These are phyloP conservation scores for Sarcophaga carnaria DNA, from an alignment of 2,888 invertebrate genomes.

Conservation along the genomic window DNA sequence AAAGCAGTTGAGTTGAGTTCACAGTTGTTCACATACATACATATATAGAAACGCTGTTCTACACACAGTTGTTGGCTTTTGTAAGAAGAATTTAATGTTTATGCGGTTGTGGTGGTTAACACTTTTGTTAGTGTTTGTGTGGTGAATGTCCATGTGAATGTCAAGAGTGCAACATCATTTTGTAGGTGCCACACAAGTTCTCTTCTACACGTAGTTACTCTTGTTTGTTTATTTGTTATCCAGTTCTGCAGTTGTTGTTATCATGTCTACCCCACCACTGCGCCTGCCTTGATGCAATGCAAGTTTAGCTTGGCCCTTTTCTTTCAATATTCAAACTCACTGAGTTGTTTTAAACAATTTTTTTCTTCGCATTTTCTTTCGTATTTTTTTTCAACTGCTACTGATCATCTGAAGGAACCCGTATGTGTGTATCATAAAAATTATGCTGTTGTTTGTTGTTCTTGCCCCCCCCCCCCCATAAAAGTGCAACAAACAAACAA, in stretches of 20 bases:
- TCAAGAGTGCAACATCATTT: constrained; percentile 50
- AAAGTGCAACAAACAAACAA: background rate
- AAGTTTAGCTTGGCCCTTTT: constrained; percentile 20
- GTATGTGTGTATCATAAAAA: constrained; percentile 20
- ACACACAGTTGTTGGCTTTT: background rate
- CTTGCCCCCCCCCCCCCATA: background rate
- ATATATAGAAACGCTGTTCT: background rate
- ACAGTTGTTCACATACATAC: background rate
- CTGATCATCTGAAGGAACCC: background rate
- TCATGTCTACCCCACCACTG: background rate
- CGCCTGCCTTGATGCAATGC: background rate
- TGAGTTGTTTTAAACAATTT: background rate
- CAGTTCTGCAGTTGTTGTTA: background rate
- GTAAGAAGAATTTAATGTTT: background rate
- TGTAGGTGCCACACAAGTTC: background rate
- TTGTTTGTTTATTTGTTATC: background rate
- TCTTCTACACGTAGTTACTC: background rate
- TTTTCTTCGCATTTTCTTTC: background rate
- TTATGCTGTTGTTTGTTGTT: constrained; percentile 25
- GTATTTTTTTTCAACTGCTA: background rate
- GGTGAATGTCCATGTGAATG: constrained; percentile 18
- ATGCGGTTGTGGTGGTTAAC: background rate
- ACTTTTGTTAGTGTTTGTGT: background rate
- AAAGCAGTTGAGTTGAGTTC: constrained; percentile 12
- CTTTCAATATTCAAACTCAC: background rate